Base-by-base conservation (phyloP, 1,140 invertebrate genomes). In the Telenomus remus region DNA sequence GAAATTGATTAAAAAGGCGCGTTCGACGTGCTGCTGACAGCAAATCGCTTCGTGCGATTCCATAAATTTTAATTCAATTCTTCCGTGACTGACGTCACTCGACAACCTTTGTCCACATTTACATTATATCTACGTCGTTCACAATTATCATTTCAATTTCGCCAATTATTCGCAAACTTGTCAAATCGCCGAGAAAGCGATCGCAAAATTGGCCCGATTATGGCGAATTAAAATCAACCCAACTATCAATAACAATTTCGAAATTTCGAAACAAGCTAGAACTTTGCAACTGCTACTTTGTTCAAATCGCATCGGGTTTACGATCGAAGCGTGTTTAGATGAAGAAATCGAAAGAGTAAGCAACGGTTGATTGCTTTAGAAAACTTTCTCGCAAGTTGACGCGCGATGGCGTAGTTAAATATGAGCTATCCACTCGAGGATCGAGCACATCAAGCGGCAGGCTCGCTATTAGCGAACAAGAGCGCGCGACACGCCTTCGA, bases 381-480 rank as follows among this genome's bases (percentile, higher is more conserved):
- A 50, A 68, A 74, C 71, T 74, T 65, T 68, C 71, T 74, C 63
- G 46, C 69, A 59, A 65, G 39, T 56, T 55, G 47, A 54, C 55
- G 44, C 55, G 49, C 53, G 63, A 69, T 64, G 64, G 39, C 64
- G 53, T 43, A 59, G 72, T 76, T 69, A 64, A 69, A 76, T 70
- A 76, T 69, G 60, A 65, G 65, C 70, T 76, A 76, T 61, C 66
- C 61, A 51, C 47, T 71, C 37, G 8, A 54, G 34, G 59, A 74
- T 63, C 65, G 55, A 63, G 55, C 43, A 61, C 76, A 51, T 9
- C 37, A n/a, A 74, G 70, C 65, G 49, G 75, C 65, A 66, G 65
- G 35, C 63, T 73, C 64, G 72, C 66, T 71, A 79, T 75, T 75
- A 75, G 77, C 77, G 75, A 65, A 79, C 72, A 76, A 69, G 68